Conservation (phyloP, 2,113 vertebrate genomes). For the Pachyramphus minor region DNA sequence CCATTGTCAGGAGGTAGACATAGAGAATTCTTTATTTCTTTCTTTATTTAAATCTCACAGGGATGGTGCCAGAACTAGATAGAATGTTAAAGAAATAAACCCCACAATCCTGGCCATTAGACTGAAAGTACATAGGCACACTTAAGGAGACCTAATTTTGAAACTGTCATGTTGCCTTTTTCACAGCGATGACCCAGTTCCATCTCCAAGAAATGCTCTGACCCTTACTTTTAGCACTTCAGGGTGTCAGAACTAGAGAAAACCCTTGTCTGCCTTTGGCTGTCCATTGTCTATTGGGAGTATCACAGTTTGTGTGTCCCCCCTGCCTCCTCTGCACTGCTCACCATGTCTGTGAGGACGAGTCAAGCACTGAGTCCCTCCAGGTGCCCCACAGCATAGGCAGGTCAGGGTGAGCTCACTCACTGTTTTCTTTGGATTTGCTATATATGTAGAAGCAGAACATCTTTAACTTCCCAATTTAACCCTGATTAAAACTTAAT, state of each 20-base stretch:
- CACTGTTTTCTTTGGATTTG: not conserved
- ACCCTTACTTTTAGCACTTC: not conserved
- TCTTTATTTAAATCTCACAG: not conserved
- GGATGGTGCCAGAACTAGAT: not conserved
- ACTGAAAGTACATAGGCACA: not conserved
- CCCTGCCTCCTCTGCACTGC: not conserved
- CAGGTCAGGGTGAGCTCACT: not conserved
- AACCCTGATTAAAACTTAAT: not conserved
- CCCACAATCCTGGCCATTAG: not conserved
- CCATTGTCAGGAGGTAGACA: not conserved
- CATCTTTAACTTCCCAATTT: not conserved
- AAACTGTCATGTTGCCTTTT: not conserved
- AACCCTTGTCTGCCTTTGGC: not conserved
- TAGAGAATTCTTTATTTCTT: not conserved
- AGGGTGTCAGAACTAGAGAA: not conserved
- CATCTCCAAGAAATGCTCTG: not conserved
- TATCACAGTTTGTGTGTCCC: not conserved
- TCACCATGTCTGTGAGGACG: fast-evolving
- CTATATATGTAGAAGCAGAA: not conserved
- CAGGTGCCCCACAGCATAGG: no score
- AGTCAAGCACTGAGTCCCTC: no score
- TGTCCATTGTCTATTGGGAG: not conserved
- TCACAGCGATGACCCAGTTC: not conserved
- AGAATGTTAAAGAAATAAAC: not conserved
- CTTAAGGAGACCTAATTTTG: not conserved